Evolutionary conservation across 2,797 vertebrate species (phyloP).

Genomic region (Arctocebus calabarensis): DNA sequence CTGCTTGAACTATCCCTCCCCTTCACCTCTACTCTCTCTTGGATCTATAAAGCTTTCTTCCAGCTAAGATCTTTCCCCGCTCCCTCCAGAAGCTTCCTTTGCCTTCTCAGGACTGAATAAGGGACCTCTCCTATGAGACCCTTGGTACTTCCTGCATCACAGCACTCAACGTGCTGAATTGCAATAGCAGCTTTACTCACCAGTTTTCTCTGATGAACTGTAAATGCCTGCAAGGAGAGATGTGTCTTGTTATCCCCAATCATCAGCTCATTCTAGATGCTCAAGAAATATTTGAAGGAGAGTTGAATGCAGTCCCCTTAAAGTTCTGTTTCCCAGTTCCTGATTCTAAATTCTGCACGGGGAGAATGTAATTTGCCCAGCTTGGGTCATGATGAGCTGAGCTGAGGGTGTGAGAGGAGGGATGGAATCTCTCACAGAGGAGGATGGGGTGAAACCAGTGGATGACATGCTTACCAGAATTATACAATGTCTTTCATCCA

Average conservation of each 20-base stretch:
- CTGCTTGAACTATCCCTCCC: neutral
- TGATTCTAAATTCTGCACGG: slow-evolving; percentile 43
- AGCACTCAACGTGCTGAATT: neutral
- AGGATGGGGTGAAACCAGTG: neutral
- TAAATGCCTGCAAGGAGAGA: slow-evolving; percentile 38
- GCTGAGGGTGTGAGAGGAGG: neutral
- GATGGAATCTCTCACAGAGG: neutral
- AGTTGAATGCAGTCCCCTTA: slow-evolving; percentile 1
- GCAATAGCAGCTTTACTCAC: neutral
- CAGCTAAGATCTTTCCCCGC: neutral
- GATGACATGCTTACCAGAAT: neutral
- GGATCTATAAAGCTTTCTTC: neutral
- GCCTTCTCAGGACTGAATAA: neutral
- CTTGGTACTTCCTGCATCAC: neutral
- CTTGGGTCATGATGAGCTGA: neutral
- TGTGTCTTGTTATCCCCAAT: neutral
- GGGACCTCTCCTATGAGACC: neutral
- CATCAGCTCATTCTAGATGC: slow-evolving; percentile 3
- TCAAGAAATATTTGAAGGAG: slow-evolving; percentile 33
- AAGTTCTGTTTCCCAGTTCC: slow-evolving; percentile 24
- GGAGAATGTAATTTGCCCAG: neutral
- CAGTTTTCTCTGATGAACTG: neutral
- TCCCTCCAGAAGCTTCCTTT: neutral
- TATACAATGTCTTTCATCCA: neutral
- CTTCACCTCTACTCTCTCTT: neutral